A percentile compares a stretch with the other conserved stretches of the same genome.
These are phyloP conservation scores for Isotomurus palustris DNA, from an alignment of 2,888 invertebrate species.

Conservation along the genomic window DNA sequence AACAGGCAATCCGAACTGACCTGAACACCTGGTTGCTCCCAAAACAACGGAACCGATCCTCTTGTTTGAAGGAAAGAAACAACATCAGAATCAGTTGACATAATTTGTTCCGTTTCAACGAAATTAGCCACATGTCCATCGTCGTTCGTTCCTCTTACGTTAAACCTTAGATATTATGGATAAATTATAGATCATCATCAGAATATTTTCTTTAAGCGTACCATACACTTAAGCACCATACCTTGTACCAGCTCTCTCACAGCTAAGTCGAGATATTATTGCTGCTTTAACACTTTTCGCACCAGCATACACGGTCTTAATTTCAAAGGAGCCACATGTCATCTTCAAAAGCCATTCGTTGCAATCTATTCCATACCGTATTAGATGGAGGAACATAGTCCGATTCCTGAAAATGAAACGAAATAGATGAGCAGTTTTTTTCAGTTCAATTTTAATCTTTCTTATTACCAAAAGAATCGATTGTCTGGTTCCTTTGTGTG, in stretches of 20 bases:
- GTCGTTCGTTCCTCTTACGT: constrained; percentile 98
- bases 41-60: constrained; percentile 96
- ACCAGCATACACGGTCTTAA: constrained; percentile 96
- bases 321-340: constrained; percentile 97
- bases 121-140: constrained; percentile 99
- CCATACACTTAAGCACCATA: constrained; percentile 45
- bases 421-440: background rate
- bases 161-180: constrained; percentile 72
- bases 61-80: constrained; percentile 86
- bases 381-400: constrained; percentile 86
- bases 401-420: constrained; percentile 65
- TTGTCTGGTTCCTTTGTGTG: constrained; percentile 81
- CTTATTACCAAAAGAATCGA: constrained; percentile 92
- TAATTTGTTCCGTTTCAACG: constrained; percentile 98
- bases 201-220: background rate
- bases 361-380: constrained; percentile 86
- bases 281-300: constrained; percentile 89
- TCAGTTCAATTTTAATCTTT: constrained; percentile 13
- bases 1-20: constrained; percentile 50
- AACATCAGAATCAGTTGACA: constrained; percentile 83
- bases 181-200: background rate
- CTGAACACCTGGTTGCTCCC: constrained; percentile 98
- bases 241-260: constrained; percentile 95
- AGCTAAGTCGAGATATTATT: constrained; percentile 92
- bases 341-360: constrained; percentile 86